Evolutionary conservation across 2,888 invertebrate genomes (phyloP), one percentile per base, ranked within the genome.

Genomic region (Eupithecia exiguata): DNA sequence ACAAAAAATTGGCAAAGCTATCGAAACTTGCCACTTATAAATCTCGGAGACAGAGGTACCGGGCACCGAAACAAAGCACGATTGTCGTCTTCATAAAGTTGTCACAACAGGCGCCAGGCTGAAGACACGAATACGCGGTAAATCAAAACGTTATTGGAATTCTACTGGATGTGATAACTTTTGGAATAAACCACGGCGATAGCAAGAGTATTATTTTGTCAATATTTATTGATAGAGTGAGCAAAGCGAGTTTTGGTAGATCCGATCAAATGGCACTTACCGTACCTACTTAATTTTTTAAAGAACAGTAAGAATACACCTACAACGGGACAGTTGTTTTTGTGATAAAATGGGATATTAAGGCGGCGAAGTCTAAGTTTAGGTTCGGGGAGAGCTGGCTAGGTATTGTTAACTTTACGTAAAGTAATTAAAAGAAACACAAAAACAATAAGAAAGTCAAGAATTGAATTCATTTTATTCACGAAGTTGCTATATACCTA

Each of bases 71-170:
- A 68, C 63, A 73, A 62, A 80, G 83, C 74, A 65, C 80, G 83
- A 65, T 38, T 36, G 36, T 14, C n/a, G 78, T 70, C 77, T 77
- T 76, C 90, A 87, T 91, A 90, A 91, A 89, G 86, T 88, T 91
- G 92, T 90, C 91, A 84, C 88, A 84, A 83, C 80, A 80, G 89
- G 88, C 87, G 90, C 89, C 86, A 84, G 30, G 30, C 82, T 69
- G 78, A 70, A 71, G 75, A 85, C 92, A 92, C 91, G 91, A 85
- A 87, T 79, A 68, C 63, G 69, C 71, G 30, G 86, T 92, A 91
- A 92, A 91, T 92, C 90, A 91, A 84, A 83, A 43, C 36, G 21
- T 38, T 72, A 70, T 70, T 70, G 67, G 75, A 75, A 75, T 75
- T 38, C 65, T 38, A 70, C 43, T 40, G 36, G 43, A 68, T 68